Percentiles rank a stretch among this genome's conserved stretches.
phyloP scores from a whole-genome alignment of 2,797 vertebrate genomes.

The Sebastes hubbsi region DNA sequence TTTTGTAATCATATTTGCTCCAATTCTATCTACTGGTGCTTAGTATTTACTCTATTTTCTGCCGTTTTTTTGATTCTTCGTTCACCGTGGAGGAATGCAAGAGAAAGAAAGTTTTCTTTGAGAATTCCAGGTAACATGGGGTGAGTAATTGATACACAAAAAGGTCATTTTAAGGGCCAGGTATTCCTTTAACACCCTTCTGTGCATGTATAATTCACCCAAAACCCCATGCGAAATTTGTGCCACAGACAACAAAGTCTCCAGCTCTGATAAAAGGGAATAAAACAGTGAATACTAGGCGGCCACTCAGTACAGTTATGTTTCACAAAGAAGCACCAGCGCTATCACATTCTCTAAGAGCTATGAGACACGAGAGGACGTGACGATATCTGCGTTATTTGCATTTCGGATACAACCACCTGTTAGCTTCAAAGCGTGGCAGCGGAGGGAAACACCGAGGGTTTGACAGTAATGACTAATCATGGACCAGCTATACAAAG shows the following conservation, averaged over 20 bases:
- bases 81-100: fast-evolving
- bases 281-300: conserved; percentile 11
- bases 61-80: neutral
- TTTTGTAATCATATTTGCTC: too few species aligned
- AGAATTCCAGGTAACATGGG: neutral
- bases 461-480: conserved; percentile 77
- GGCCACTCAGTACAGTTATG: neutral
- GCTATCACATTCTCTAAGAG: conserved; percentile 11
- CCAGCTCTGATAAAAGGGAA: conserved; percentile 39
- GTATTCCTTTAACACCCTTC: neutral
- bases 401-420: conserved; percentile 61
- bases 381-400: conserved; percentile 36
- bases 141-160: neutral
- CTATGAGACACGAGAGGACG: neutral
- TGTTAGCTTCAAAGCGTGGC: conserved; percentile 66
- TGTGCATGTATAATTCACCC: conserved; percentile 4
- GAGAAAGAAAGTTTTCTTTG: neutral
- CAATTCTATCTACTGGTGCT: neutral
- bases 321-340: conserved; percentile 15
- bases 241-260: conserved; percentile 22
- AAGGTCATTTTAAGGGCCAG: neutral
- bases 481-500: conserved; percentile 66
- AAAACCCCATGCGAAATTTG: neutral
- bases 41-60: neutral
- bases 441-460: conserved; percentile 50